Evolutionary conservation across 2,113 vertebrate genomes (phyloP).

Genomic region (Phrynosoma platyrhinos): DNA sequence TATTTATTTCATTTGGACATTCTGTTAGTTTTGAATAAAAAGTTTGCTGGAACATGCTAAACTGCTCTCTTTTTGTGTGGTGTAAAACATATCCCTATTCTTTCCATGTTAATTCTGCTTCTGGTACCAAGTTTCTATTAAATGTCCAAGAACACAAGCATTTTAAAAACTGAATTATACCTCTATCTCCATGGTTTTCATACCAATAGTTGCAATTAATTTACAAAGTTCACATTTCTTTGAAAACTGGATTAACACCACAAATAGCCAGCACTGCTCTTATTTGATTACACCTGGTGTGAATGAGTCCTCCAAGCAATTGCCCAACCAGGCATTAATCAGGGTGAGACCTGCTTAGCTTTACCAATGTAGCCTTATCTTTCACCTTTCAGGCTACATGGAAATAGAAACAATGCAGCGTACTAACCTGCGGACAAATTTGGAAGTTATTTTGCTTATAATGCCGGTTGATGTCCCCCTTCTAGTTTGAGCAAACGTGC

Average conservation of each 20-base stretch:
- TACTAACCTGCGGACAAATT: conserved; percentile 96
- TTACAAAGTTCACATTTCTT: conserved; percentile 1
- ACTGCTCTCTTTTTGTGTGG: too few relatives aligned
- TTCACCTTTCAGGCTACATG: neutral
- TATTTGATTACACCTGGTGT: neutral
- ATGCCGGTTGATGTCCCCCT: conserved; percentile 93
- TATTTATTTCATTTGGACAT: too few relatives aligned
- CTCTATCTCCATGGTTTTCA: neutral
- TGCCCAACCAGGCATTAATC: neutral
- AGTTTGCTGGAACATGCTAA: too few relatives aligned
- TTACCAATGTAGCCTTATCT: accelerated
- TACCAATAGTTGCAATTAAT: neutral
- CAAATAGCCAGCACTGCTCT: neutral
- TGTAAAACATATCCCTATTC: too few relatives aligned
- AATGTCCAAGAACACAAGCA: too few relatives aligned
- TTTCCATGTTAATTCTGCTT: too few relatives aligned
- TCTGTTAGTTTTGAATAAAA: too few relatives aligned
- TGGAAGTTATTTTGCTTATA: conserved; percentile 98
- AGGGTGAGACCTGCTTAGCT: conserved; percentile 22
- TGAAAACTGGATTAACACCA: conserved; percentile 5
- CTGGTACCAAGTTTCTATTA: too few relatives aligned
- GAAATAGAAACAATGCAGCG: conserved; percentile 16
- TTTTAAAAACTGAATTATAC: too few relatives aligned
- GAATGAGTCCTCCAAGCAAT: neutral
- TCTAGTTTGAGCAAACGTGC: conserved; percentile 89